A percentile compares a stretch with the other conserved stretches of the same genome.
Conservation (phyloP, 2,888 invertebrate species). For the Eucera pruinosa region DNA sequence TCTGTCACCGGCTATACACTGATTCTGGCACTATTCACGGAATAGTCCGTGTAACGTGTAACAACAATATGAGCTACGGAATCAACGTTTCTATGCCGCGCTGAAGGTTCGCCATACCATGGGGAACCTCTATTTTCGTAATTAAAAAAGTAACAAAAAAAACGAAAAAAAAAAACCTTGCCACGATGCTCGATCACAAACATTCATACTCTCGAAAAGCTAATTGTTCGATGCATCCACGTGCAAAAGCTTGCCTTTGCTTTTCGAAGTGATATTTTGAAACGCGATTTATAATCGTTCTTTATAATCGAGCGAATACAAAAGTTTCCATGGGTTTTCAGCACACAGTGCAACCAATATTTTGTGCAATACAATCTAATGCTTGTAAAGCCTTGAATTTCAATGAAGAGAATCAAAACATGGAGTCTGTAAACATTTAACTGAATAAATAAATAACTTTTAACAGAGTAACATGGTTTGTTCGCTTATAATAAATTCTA, state of each 20-base stretch:
- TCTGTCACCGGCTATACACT: slow-evolving; percentile 43
- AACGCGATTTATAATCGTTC: not conserved
- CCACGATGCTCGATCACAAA: not conserved
- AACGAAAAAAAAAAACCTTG: not conserved
- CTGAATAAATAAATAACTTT: too few relatives aligned
- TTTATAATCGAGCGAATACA: too few relatives aligned
- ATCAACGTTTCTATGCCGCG: slow-evolving; percentile 33
- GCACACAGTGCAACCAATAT: too few relatives aligned
- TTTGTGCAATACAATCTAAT: too few relatives aligned
- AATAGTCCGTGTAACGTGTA: slow-evolving; percentile 32
- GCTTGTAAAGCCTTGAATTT: too few relatives aligned
- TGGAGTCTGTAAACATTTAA: too few relatives aligned
- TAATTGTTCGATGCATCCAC: not conserved
- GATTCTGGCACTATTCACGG: slow-evolving; percentile 44
- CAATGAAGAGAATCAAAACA: too few relatives aligned
- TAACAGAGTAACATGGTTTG: too few relatives aligned
- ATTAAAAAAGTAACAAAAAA: slow-evolving; percentile 16
- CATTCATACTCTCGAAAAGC: not conserved
- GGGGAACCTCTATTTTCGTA: slow-evolving; percentile 23
- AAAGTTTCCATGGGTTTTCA: too few relatives aligned
- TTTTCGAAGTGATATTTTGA: not conserved
- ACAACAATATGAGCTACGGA: slow-evolving; percentile 37
- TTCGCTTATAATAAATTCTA: too few relatives aligned
- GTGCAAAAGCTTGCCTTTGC: not conserved
- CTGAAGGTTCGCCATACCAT: not conserved